Evolutionary conservation across 2,113 vertebrate species (phyloP).

Genomic region (Chascanopsetta lugubris): DNA sequence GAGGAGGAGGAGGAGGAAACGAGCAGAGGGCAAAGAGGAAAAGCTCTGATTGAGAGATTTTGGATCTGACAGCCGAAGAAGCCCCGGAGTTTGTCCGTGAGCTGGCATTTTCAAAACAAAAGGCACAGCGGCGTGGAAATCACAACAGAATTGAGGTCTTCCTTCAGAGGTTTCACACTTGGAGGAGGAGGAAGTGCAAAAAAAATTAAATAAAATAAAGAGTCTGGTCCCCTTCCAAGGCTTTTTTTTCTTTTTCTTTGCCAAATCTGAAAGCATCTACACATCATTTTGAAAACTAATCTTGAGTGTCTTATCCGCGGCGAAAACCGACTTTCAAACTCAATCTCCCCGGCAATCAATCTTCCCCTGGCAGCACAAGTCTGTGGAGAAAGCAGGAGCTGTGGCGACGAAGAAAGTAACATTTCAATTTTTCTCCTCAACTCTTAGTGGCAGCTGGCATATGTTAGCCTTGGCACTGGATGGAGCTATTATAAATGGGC

Average conservation of each 20-base stretch:
- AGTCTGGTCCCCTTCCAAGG: constrained; percentile 55
- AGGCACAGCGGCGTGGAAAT: constrained; percentile 33
- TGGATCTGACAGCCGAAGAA: constrained; percentile 28
- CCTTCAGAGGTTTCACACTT: constrained; percentile 49
- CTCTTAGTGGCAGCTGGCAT: constrained; percentile 64
- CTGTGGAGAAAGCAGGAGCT: constrained; percentile 59
- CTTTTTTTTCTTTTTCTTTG: constrained; percentile 53
- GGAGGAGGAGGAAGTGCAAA: constrained; percentile 24
- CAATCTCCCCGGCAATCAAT: constrained; percentile 74
- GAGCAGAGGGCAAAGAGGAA: neutral
- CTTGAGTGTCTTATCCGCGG: constrained; percentile 62
- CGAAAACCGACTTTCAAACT: constrained; percentile 71
- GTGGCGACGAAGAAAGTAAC: constrained; percentile 63
- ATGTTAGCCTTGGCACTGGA: constrained; percentile 60
- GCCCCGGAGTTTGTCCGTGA: constrained; percentile 7
- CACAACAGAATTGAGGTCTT: constrained; percentile 46
- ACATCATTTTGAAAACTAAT: constrained; percentile 75
- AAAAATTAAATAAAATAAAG: constrained; percentile 35
- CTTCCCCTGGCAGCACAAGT: constrained; percentile 63
- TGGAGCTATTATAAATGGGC: constrained; percentile 52
- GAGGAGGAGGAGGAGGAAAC: neutral
- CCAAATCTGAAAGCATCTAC: constrained; percentile 70
- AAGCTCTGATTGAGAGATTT: constrained; percentile 40
- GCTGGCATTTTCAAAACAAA: constrained; percentile 35
- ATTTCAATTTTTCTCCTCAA: constrained; percentile 74